Conservation (phyloP, 2,888 invertebrate genomes). For the Chaetogeoica ovagalla region DNA sequence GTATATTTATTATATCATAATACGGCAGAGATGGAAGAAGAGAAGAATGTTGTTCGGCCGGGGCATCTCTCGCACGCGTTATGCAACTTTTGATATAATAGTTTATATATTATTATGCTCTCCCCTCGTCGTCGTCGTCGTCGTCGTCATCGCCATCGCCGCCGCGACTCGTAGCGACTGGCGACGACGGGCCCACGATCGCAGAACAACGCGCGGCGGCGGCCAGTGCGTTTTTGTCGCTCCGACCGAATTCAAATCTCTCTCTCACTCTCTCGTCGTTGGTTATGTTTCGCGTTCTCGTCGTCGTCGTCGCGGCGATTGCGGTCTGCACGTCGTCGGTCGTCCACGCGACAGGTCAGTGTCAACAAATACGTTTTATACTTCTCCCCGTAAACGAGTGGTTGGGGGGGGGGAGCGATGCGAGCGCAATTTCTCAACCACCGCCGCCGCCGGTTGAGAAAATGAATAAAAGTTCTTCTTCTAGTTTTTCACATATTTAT, state of each 20-base stretch:
- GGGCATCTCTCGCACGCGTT: slow-evolving; percentile 19
- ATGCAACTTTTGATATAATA: slow-evolving; percentile 38
- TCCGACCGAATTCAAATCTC: slow-evolving; percentile 19
- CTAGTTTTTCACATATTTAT: too few species aligned
- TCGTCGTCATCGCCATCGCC: neutral
- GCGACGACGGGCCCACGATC: neutral
- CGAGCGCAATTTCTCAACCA: too few species aligned
- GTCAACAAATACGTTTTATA: neutral
- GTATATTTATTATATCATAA: neutral
- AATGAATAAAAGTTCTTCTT: too few species aligned
- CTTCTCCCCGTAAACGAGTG: too few species aligned
- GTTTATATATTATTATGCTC: neutral
- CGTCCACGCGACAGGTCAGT: slow-evolving; percentile 40
- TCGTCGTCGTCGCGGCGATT: slow-evolving; percentile 32
- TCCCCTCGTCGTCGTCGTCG: neutral
- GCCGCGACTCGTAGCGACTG: neutral
- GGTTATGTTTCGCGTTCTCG: slow-evolving; percentile 41
- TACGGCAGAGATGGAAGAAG: neutral
- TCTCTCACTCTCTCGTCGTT: neutral
- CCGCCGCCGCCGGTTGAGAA: too few species aligned
- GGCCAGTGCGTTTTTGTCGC: slow-evolving; percentile 50
- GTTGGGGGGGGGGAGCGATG: too few species aligned
- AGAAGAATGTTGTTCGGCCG: slow-evolving; percentile 39
- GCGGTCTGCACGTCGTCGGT: slow-evolving; percentile 1
- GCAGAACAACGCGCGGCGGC: neutral